Base-by-base conservation (phyloP, 2,797 vertebrate genomes). In the Pangasius sanitwongsei region DNA sequence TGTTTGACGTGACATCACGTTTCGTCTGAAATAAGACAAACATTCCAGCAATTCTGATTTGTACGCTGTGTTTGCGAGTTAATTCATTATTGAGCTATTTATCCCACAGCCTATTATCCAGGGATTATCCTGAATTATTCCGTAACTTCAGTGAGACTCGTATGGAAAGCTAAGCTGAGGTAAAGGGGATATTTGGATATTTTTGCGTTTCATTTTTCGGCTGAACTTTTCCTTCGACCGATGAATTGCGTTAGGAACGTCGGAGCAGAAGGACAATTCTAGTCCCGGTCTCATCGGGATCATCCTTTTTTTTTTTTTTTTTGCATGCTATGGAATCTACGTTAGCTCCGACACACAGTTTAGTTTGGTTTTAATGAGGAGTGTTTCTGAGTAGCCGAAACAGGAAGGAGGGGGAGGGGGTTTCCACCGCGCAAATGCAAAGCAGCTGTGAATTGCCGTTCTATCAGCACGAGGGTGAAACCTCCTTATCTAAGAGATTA, bases 401-500 rank as follows among this genome's bases (percentile, higher is more conserved):
- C 87, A 63, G 41, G 23, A 78, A 44, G 9, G 23, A 44, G 78
- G 31, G 31, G 48, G 28, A 53, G 75, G 67, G 50, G 70, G 28
- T 31, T 23, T 67, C 80, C 57, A 75, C 4, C 44, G 25, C n/a
- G 63, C 25, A 85, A 85, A 85, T 85, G 48, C 61, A 80, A 53
- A 88, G 72, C 87, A 88, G 87, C 82, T 85, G 87, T 77, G 87
- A 69, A 70, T 84, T 3, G 70, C 69, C 87, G 78, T 57, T 41
- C 65, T 37, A 67, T 85, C 48, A 55, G 67, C 87, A 59, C 1
- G 6, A n/a, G 59, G 61, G 74, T 48, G 59, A 55, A 80, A 50
- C 6, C 31, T 83, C 41, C 83, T 84, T 87, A 89, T 92, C 86
- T 89, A 87, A 88, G 83, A 90, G 87, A 59, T 81, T 88, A 72